phyloP scores from a whole-genome alignment of 1,140 invertebrate genomes.

The roundworm (Caenorhabditis elegans) region WBcel235 BX284603.4:6658001-6658500 shows the following conservation, averaged over 20 bases:
- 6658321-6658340: too few relatives aligned
- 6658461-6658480: too few relatives aligned
- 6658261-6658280: background rate
- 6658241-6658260: background rate
- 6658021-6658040: background rate
- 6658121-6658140: background rate
- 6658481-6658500: too few relatives aligned
- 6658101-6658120: constrained; percentile 13
- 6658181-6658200: background rate
- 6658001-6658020: background rate
- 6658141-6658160: constrained; percentile 19
- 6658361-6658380: too few relatives aligned
- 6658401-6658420: too few relatives aligned
- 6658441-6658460: too few relatives aligned
- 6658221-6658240: background rate
- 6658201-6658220: background rate
- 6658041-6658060: background rate
- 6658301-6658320: background rate
- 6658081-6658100: constrained; percentile 14
- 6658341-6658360: too few relatives aligned
- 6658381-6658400: too few relatives aligned
- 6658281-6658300: background rate
- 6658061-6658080: background rate
- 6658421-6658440: too few relatives aligned
- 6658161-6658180: constrained; percentile 16